A percentile compares a stretch with the other conserved stretches of the same genome.
Conservation (phyloP, 2,888 invertebrate genomes). For the Griposia aprilina region DNA sequence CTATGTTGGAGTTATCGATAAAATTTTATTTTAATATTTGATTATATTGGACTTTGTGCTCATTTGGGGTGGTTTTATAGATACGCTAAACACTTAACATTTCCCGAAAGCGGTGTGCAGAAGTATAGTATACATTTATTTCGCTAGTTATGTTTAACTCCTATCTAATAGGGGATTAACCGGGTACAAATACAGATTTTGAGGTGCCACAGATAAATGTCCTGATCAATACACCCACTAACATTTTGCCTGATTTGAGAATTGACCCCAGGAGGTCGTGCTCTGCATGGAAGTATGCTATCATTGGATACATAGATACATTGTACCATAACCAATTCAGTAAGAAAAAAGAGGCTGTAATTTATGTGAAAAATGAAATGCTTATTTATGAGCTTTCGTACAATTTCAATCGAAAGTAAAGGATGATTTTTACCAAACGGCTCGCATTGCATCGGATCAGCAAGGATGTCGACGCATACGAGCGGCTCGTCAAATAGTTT, state of each 20-base stretch:
- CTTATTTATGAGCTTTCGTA: no score
- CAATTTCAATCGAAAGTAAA: no score
- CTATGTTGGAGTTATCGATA: constrained; percentile 38
- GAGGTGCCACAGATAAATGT: not conserved
- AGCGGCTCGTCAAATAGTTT: no score
- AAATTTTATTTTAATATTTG: constrained; percentile 20
- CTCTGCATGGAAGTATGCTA: not conserved
- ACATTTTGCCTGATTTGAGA: not conserved
- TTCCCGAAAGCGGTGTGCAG: rapidly evolving
- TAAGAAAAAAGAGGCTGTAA: not conserved
- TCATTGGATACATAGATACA: not conserved
- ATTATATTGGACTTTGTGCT: constrained; percentile 2
- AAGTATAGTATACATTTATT: no score
- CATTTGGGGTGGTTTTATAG: not conserved
- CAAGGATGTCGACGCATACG: no score
- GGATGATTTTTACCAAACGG: no score
- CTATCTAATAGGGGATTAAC: not conserved
- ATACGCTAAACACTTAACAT: not conserved
- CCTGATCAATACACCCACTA: not conserved
- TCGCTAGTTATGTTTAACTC: not conserved
- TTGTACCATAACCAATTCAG: not conserved
- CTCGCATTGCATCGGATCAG: no score
- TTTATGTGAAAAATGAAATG: no score
- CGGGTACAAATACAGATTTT: not conserved
- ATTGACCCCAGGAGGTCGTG: not conserved